Conservation (phyloP, 2,888 invertebrate genomes). For the Auanema freiburgensis region DNA sequence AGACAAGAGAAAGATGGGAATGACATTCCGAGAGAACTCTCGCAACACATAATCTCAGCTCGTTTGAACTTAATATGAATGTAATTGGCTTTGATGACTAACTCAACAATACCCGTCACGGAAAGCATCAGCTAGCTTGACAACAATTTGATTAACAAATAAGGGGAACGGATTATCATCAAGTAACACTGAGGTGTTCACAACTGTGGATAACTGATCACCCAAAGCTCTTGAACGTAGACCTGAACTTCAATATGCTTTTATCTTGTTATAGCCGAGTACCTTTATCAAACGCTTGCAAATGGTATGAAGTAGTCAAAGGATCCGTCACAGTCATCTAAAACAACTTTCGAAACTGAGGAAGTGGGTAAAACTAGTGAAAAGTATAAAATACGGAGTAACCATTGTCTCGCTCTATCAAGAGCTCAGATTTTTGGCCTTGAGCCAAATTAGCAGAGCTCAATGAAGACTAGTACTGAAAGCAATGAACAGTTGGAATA, state of each 20-base stretch:
- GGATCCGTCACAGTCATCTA: too few relatives aligned
- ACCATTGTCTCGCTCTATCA: too few relatives aligned
- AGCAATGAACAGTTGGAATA: too few relatives aligned
- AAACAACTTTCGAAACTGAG: too few relatives aligned
- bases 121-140: conserved; percentile 92
- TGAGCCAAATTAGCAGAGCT: too few relatives aligned
- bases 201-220: conserved; percentile 95
- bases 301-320: too few relatives aligned
- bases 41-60: conserved; percentile 86
- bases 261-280: background rate
- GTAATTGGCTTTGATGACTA: background rate
- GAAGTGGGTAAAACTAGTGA: too few relatives aligned
- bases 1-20: conserved; percentile 88
- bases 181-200: conserved; percentile 88
- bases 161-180: conserved; percentile 98
- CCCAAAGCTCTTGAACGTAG: background rate
- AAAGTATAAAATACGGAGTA: too few relatives aligned
- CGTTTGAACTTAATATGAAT: conserved; percentile 73
- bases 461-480: too few relatives aligned
- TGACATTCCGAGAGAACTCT: conserved; percentile 92
- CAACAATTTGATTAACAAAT: conserved; percentile 89
- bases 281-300: background rate
- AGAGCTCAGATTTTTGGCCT: too few relatives aligned
- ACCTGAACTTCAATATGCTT: background rate
- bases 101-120: conserved; percentile 70